A percentile compares a stretch with the other conserved stretches of the same genome.
These are phyloP conservation scores for Crioceris asparagi DNA, from an alignment of 2,888 invertebrate genomes.

Conservation along the genomic window DNA sequence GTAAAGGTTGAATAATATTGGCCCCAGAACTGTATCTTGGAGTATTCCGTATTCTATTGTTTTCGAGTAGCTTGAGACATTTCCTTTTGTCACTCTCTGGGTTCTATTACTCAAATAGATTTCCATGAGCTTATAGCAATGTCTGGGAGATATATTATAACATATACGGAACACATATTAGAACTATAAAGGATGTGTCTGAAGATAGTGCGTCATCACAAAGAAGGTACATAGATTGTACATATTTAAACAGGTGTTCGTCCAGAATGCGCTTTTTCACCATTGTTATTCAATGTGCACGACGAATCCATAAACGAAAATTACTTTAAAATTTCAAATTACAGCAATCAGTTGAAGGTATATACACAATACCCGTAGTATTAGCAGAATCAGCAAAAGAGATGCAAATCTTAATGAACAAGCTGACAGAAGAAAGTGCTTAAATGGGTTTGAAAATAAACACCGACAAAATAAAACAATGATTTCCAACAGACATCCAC, in stretches of 20 bases:
- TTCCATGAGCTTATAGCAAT: no score
- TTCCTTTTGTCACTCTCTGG: no score
- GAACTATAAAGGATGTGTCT: slow-evolving; percentile 1
- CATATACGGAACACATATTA: neutral
- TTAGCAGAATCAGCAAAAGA: neutral
- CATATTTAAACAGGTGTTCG: neutral
- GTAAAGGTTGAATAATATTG: no score
- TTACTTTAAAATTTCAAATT: neutral
- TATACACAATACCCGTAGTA: neutral
- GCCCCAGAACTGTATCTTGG: no score
- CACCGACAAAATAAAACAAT: neutral
- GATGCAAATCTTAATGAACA: neutral
- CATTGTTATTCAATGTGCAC: neutral
- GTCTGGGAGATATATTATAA: neutral
- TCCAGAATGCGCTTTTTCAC: neutral
- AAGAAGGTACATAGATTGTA: no score
- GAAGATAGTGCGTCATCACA: neutral
- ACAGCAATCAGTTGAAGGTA: neutral
- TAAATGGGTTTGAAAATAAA: neutral
- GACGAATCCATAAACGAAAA: neutral
- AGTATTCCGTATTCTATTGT: no score
- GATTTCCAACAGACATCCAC: neutral
- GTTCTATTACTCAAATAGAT: no score
- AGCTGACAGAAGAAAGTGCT: neutral
- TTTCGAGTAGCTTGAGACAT: no score